These are phyloP conservation scores for Drosophila subsilvestris DNA, from an alignment of 2,888 invertebrate species.

Conservation along the genomic window DNA sequence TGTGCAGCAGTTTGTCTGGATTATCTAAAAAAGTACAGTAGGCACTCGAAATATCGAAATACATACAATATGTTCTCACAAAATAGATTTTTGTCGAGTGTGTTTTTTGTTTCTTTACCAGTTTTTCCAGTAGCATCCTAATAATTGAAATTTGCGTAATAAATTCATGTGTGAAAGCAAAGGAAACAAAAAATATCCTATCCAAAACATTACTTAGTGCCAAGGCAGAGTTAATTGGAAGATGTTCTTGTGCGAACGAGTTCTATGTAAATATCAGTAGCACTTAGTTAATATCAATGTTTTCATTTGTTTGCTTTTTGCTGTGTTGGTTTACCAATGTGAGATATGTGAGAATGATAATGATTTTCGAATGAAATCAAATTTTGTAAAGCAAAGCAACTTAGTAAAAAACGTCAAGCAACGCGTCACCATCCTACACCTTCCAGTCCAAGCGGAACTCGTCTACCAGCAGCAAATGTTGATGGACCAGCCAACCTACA, in stretches of 20 bases:
- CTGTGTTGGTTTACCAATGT: slow-evolving; percentile 44
- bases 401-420: slow-evolving; percentile 9
- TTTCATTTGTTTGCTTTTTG: slow-evolving; percentile 38
- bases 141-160: slow-evolving; percentile 33
- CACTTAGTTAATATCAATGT: slow-evolving; percentile 60
- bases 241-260: slow-evolving; percentile 59
- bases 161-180: slow-evolving; percentile 32
- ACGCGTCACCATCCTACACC: slow-evolving; percentile 59
- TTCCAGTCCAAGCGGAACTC: slow-evolving; percentile 86
- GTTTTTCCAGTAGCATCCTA: slow-evolving; percentile 9
- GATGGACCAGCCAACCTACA: slow-evolving; percentile 86
- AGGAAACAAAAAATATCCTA: slow-evolving; percentile 40
- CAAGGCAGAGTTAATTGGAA: slow-evolving; percentile 78
- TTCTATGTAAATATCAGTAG: slow-evolving; percentile 58
- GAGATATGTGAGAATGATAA: slow-evolving; percentile 66
- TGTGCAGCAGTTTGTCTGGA: slow-evolving; percentile 44
- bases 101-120: slow-evolving; percentile 14
- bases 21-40: slow-evolving; percentile 54
- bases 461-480: slow-evolving; percentile 86
- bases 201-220: slow-evolving; percentile 63
- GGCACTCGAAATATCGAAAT: slow-evolving; percentile 47
- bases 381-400: slow-evolving; percentile 48
- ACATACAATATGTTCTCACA: slow-evolving; percentile 61
- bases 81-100: slow-evolving; percentile 57
- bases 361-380: slow-evolving; percentile 39